phyloP scores from a whole-genome alignment of 2,113 vertebrate genomes.

The Tachuris rubrigastra region DNA sequence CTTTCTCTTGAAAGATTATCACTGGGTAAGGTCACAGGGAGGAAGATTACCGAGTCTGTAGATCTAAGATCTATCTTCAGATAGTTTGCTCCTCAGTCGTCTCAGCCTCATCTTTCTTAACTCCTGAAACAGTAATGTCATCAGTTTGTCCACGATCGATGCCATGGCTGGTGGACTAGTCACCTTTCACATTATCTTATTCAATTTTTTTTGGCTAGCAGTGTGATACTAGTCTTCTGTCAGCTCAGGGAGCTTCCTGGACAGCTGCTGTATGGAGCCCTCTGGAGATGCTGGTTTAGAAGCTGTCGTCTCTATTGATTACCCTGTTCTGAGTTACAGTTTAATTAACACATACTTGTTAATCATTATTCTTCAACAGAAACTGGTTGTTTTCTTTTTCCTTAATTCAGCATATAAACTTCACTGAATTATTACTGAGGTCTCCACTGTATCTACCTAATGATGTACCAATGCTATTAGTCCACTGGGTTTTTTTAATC shows the following conservation, averaged over 20 bases:
- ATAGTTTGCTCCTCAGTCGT: background rate
- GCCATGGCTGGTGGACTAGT: background rate
- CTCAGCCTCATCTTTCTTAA: background rate
- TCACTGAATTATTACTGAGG: background rate
- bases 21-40: background rate
- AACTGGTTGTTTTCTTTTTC: background rate
- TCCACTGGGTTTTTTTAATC: background rate
- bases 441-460: background rate
- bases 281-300: background rate
- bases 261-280: background rate
- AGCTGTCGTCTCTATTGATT: background rate
- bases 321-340: background rate
- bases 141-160: background rate
- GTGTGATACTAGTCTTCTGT: background rate
- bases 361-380: background rate
- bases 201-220: background rate
- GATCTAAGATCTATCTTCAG: background rate
- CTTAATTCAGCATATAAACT: background rate
- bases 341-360: background rate
- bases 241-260: background rate
- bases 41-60: background rate
- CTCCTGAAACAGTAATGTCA: background rate
- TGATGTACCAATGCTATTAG: fast-evolving
- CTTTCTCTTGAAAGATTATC: background rate
- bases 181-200: background rate